Evolutionary conservation across 2,113 vertebrate genomes (phyloP).

Genomic region (Etia nguti): DNA sequence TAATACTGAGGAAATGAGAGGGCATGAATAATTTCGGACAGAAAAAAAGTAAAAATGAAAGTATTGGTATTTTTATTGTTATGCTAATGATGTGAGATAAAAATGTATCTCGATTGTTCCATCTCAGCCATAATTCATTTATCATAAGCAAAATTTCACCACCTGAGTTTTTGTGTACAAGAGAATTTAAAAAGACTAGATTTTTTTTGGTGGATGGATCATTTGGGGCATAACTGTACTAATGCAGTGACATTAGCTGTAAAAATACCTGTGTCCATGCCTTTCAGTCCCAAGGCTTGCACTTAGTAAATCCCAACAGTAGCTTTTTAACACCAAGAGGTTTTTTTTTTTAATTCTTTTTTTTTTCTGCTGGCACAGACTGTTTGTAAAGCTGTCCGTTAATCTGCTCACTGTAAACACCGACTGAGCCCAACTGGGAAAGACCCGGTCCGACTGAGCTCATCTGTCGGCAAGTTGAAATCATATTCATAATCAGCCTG

Average conservation of each 20-base stretch:
- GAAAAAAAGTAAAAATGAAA: not conserved
- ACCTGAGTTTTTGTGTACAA: not conserved
- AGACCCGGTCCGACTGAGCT: not conserved
- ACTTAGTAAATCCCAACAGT: not conserved
- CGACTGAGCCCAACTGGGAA: not conserved
- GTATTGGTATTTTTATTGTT: not conserved
- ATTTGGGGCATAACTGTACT: not conserved
- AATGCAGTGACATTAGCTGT: not conserved
- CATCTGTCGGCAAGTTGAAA: not conserved
- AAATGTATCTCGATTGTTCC: not conserved
- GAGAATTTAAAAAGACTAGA: not conserved
- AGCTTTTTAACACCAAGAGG: not conserved
- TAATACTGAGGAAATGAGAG: not conserved
- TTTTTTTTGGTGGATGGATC: accelerated
- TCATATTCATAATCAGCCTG: not conserved
- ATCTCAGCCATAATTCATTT: not conserved
- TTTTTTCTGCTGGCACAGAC: not conserved
- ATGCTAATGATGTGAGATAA: not conserved
- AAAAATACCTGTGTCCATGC: not conserved
- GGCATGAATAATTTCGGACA: not conserved
- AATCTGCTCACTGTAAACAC: not conserved
- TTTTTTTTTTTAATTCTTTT: not conserved
- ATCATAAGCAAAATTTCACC: not conserved
- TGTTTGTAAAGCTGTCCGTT: not conserved
- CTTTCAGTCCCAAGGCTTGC: not conserved